A percentile compares a stretch with the other conserved stretches of the same genome.
phyloP scores from a whole-genome alignment of 2,113 vertebrate genomes.

The Dasyurus viverrinus region DNA sequence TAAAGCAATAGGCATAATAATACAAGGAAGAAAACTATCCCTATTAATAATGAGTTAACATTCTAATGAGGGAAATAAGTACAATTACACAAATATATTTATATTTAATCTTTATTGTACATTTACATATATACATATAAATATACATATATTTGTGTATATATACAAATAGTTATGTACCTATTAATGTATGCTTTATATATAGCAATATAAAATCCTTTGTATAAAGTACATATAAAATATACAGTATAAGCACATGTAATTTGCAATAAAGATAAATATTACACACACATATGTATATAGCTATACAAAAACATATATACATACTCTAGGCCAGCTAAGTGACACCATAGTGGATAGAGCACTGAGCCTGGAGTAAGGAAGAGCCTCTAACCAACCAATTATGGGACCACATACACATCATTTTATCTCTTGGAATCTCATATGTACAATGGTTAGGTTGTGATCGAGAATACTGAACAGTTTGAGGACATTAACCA shows the following conservation, averaged over 20 bases:
- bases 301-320: background rate
- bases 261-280: background rate
- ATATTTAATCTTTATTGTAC: background rate
- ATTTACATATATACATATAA: background rate
- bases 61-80: background rate
- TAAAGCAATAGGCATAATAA: background rate
- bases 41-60: background rate
- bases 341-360: background rate
- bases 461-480: background rate
- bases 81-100: background rate
- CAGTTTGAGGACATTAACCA: background rate
- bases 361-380: background rate
- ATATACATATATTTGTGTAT: background rate
- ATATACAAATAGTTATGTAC: background rate
- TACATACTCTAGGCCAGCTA: background rate
- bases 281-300: too few relatives aligned
- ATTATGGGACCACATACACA: background rate
- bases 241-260: background rate
- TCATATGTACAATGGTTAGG: background rate
- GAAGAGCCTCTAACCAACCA: background rate
- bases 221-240: background rate
- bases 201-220: background rate
- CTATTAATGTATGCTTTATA: background rate
- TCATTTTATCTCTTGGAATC: background rate
- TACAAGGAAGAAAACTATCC: background rate